Evolutionary conservation across 1,140 invertebrate species (phyloP).

Genomic region (Ceratosolen solmsi): DNA sequence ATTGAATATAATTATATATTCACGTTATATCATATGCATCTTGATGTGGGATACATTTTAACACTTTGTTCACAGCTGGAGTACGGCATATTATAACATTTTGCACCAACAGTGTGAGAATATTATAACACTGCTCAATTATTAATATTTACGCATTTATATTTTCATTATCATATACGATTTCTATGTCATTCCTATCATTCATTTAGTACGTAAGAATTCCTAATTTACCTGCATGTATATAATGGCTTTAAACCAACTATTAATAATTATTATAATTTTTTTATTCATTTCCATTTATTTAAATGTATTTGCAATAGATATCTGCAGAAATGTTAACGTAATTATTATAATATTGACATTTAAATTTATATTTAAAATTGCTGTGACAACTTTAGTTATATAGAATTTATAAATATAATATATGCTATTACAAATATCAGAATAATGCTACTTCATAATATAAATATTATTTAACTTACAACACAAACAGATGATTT

Average conservation of each 20-base stretch:
- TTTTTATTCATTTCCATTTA: constrained; percentile 24
- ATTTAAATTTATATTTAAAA: too few relatives aligned
- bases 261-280: constrained; percentile 34
- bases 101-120: constrained; percentile 70
- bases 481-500: too few relatives aligned
- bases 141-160: constrained; percentile 54
- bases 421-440: too few relatives aligned
- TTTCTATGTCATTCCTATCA: constrained; percentile 59
- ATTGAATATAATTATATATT: constrained; percentile 38
- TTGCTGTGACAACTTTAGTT: too few relatives aligned
- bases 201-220: constrained; percentile 64
- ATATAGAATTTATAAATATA: too few relatives aligned
- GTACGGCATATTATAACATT: constrained; percentile 59
- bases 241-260: not conserved
- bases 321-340: not conserved
- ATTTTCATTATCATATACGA: constrained; percentile 56
- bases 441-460: too few relatives aligned
- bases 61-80: constrained; percentile 71
- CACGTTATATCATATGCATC: constrained; percentile 57
- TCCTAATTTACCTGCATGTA: constrained; percentile 53
- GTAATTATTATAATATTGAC: too few relatives aligned
- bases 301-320: not conserved
- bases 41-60: constrained; percentile 65
- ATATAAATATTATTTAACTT: too few relatives aligned
- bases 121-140: constrained; percentile 52